Evolutionary conservation across 2,888 invertebrate genomes (phyloP).

Genomic region (Tiphia femorata): DNA sequence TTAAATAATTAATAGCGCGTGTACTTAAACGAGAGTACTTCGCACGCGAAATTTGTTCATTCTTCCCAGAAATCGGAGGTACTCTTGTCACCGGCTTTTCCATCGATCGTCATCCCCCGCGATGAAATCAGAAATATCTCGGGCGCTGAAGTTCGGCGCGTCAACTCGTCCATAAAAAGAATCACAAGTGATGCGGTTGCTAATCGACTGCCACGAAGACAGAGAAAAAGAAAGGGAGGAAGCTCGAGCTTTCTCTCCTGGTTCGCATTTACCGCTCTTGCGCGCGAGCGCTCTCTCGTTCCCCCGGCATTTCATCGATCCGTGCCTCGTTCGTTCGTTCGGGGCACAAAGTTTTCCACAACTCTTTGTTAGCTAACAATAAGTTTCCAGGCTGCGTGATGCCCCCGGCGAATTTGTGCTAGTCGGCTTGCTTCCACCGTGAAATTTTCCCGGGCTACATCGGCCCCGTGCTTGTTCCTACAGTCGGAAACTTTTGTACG

Average conservation of each 20-base stretch:
- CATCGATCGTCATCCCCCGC: too few species aligned
- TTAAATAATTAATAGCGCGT: too few species aligned
- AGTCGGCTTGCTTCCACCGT: conserved; percentile 15
- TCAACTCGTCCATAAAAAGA: background rate
- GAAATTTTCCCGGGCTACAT: too few species aligned
- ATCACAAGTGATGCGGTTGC: too few species aligned
- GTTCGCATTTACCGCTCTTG: background rate
- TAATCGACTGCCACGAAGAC: too few species aligned
- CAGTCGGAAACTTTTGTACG: conserved; percentile 28
- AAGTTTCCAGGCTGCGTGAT: conserved; percentile 20
- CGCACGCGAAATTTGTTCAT: too few species aligned
- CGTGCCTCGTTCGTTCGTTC: background rate
- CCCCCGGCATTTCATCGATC: conserved; percentile 18
- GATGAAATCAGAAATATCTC: too few species aligned
- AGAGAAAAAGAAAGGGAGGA: too few species aligned
- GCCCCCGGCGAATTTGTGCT: conserved; percentile 31
- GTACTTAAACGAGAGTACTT: too few species aligned
- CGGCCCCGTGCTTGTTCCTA: background rate
- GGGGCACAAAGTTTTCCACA: conserved; percentile 10
- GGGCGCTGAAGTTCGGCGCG: too few species aligned
- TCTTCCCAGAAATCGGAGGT: too few species aligned
- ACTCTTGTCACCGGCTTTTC: too few species aligned
- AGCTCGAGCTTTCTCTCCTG: background rate
- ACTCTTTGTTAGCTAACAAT: conserved; percentile 30
- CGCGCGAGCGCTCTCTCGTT: background rate